Evolutionary conservation across 2,888 invertebrate genomes (phyloP), one percentile per base, ranked within the genome.

Genomic region (Cyclophora albipunctata): DNA sequence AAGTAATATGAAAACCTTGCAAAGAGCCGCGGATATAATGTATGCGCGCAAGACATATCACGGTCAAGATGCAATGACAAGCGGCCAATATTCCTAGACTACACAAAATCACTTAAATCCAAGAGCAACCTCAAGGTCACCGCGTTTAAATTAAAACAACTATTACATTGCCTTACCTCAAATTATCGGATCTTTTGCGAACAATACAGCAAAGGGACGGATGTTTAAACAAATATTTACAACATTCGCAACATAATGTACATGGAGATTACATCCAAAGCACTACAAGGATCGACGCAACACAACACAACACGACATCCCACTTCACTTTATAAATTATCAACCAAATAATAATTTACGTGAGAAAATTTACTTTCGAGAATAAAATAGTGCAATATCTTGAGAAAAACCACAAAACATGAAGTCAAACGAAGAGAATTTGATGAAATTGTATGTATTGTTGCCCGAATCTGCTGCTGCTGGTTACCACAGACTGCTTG

Each of bases 211-310:
- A 6, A 45, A 37, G 42, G 42, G 55, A 58, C 50, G 61, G 59
- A 55, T 57, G 54, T 60, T 49, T 62, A 57, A 56, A 55, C 60
- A 66, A 64, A 59, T 67, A 66, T 67, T 71, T 67, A 70, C 63
- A 67, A 67, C 56, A 63, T 66, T 58, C 63, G 54, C 57, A 60
- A 67, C 51, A 59, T 57, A 60, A 53, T 59, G 53, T 59, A 55
- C 54, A 51, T 59, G 62, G 60, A 59, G 57, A 65, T 59, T 65
- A 61, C 60, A 62, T 62, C 63, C 58, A 51, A 59, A 58, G 50
- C 51, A 54, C 53, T 59, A 59, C 48, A 41, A 20, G 55, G 51
- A 52, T 56, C 47, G 45, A 51, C 51, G 45, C 51, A 53, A 50
- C 51, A 54, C 47, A 52, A 46, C 51, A 57, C 54, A 53, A 37